Evolutionary conservation across 2,113 vertebrate genomes (phyloP).

Genomic region (Rhabdornis inornatus): DNA sequence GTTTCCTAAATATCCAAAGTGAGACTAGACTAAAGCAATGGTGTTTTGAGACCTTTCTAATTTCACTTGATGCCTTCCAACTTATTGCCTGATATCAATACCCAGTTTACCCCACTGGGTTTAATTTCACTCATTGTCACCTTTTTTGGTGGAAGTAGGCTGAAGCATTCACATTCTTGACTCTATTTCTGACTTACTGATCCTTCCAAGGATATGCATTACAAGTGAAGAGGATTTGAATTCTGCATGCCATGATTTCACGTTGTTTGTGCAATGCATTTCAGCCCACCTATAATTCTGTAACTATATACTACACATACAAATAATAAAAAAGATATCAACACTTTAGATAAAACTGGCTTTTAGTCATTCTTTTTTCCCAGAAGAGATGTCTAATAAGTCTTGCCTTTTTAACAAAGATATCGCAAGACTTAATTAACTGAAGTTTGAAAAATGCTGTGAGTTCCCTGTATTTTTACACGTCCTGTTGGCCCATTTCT

Average conservation of each 20-base stretch:
- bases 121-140: neutral
- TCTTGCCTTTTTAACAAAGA: neutral
- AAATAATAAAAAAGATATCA: neutral
- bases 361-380: neutral
- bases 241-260: neutral
- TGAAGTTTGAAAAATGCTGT: neutral
- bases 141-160: neutral
- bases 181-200: neutral
- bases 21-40: slow-evolving; percentile 32
- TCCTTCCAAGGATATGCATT: neutral
- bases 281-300: neutral
- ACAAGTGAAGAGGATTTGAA: neutral
- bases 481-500: neutral
- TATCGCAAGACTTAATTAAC: slow-evolving; percentile 9
- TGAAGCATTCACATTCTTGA: neutral
- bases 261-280: neutral
- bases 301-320: neutral
- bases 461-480: neutral
- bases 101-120: neutral
- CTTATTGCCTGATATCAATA: neutral
- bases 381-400: neutral
- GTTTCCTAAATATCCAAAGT: slow-evolving; percentile 54
- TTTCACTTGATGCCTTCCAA: neutral
- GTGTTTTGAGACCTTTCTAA: slow-evolving; percentile 27
- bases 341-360: neutral